These are phyloP conservation scores for Lethenteron camtschaticum DNA, from an alignment of 2,113 vertebrate species.

Conservation along the genomic window DNA sequence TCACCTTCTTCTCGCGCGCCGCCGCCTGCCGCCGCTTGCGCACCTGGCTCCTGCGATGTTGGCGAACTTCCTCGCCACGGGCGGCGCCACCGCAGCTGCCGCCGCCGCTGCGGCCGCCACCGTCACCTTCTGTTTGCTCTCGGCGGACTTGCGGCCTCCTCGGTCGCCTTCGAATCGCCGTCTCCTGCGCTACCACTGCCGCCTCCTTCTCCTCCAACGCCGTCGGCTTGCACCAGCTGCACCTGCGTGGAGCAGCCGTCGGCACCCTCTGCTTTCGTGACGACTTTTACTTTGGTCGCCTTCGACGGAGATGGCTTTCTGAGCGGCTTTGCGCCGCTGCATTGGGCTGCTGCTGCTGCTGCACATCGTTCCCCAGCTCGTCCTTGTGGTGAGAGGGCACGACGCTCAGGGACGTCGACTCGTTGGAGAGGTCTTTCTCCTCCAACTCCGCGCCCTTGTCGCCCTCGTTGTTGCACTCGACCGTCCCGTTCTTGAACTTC, in stretches of 20 bases:
- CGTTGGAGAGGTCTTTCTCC: conserved; percentile 86
- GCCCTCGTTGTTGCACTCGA: conserved; percentile 32
- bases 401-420: conserved; percentile 75
- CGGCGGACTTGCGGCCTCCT: conserved; percentile 27
- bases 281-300: conserved; percentile 1
- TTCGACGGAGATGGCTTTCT: neutral
- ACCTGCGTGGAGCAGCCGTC: neutral
- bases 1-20: conserved; percentile 87
- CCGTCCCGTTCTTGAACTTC: conserved; percentile 46
- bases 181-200: conserved; percentile 45
- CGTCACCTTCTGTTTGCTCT: conserved; percentile 8
- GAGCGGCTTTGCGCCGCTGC: too few species aligned
- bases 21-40: conserved; percentile 93
- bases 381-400: conserved; percentile 51
- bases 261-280: neutral
- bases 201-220: conserved; percentile 26
- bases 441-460: conserved; percentile 18
- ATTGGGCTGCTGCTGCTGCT: conserved; percentile 14
- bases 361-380: conserved; percentile 11
- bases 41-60: conserved; percentile 92
- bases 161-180: too few species aligned
- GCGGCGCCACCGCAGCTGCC: conserved; percentile 28
- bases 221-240: conserved; percentile 51
- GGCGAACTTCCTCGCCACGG: conserved; percentile 73
- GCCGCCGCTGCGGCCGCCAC: neutral